phyloP scores from a whole-genome alignment of 2,113 vertebrate species.

The Salminus brasiliensis region DNA sequence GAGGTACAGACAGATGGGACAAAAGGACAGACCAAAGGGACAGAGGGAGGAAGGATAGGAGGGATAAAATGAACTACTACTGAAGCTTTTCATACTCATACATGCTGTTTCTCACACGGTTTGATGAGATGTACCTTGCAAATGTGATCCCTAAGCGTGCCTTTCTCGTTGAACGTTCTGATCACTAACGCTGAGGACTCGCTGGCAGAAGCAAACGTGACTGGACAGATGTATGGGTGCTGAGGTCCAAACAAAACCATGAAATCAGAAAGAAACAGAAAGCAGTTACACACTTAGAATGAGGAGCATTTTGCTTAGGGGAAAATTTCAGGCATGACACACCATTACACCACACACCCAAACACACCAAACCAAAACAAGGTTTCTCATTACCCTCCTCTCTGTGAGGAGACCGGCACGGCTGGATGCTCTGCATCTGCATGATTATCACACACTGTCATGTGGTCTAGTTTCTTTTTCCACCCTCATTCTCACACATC shows the following conservation, averaged over 20 bases:
- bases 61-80: too few species aligned
- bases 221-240: constrained; percentile 88
- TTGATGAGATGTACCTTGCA: constrained; percentile 83
- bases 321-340: too few species aligned
- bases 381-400: not conserved
- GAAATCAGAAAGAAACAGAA: constrained; percentile 54
- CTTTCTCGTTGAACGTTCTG: constrained; percentile 89
- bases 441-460: constrained; percentile 23
- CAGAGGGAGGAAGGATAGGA: too few species aligned
- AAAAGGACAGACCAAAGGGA: not conserved
- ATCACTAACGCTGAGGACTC: constrained; percentile 93
- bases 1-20: not conserved
- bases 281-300: not conserved
- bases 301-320: too few species aligned
- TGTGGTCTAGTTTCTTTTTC: not conserved
- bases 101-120: not conserved
- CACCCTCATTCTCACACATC: not conserved
- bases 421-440: not conserved
- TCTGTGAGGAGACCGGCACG: not conserved
- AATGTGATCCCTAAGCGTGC: constrained; percentile 93
- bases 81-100: too few species aligned
- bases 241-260: constrained; percentile 54
- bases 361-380: not conserved
- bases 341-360: too few species aligned
- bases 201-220: constrained; percentile 88